phyloP scores from a whole-genome alignment of 2,797 vertebrate genomes.

The Taenioides sp. region DNA sequence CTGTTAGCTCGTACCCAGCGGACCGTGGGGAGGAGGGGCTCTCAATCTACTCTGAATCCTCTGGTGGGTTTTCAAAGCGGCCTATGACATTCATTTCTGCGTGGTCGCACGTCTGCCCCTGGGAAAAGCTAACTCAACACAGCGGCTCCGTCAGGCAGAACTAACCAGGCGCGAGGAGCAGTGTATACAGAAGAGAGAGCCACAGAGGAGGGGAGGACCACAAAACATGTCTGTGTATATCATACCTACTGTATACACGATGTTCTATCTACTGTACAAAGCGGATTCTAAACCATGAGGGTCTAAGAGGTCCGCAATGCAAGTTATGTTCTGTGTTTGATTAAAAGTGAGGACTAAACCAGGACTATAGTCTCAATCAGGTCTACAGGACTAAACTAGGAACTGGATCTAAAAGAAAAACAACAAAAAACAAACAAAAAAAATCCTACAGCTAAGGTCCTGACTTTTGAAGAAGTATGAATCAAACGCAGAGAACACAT shows the following conservation, averaged over 20 bases:
- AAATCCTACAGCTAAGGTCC: too few relatives aligned
- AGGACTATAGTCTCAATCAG: too few relatives aligned
- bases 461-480: too few relatives aligned
- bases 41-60: slow-evolving; percentile 55
- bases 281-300: too few relatives aligned
- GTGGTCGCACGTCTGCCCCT: slow-evolving; percentile 68
- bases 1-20: slow-evolving; percentile 68
- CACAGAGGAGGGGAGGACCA: slow-evolving; percentile 3
- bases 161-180: slow-evolving; percentile 61
- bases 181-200: slow-evolving; percentile 38
- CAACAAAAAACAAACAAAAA: too few relatives aligned
- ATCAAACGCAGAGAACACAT: too few relatives aligned
- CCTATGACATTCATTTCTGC: slow-evolving; percentile 77
- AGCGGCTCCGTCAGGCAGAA: slow-evolving; percentile 66
- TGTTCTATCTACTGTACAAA: too few relatives aligned
- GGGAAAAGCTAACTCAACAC: slow-evolving; percentile 78
- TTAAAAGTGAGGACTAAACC: too few relatives aligned
- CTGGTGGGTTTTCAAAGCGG: slow-evolving; percentile 73
- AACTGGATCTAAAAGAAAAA: too few relatives aligned
- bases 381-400: too few relatives aligned
- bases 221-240: slow-evolving; percentile 62
- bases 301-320: too few relatives aligned
- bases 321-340: too few relatives aligned
- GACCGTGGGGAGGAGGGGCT: slow-evolving; percentile 65
- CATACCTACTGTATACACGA: not conserved